These are phyloP conservation scores for Mus caroli DNA, from an alignment of 2,797 vertebrate genomes.

Conservation along the genomic window DNA sequence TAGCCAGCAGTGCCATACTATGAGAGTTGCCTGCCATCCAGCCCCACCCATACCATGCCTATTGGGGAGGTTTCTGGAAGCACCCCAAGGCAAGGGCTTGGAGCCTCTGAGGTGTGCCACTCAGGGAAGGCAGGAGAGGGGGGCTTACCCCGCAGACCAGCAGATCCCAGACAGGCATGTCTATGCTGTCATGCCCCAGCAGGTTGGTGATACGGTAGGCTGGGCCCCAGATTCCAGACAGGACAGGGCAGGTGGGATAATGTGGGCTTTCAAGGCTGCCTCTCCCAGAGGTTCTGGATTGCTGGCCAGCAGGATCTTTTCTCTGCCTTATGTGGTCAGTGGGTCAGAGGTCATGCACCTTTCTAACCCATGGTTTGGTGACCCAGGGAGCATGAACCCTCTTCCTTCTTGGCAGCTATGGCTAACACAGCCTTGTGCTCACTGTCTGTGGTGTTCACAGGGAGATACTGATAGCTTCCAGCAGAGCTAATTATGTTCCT, in stretches of 20 bases:
- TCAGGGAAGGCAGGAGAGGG: background rate
- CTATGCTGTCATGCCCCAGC: background rate
- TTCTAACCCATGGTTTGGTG: background rate
- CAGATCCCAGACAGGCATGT: background rate
- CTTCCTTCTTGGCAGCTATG: background rate
- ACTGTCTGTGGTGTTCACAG: background rate
- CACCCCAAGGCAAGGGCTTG: background rate
- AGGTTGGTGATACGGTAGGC: background rate
- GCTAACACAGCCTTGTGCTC: background rate
- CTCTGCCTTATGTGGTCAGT: background rate
- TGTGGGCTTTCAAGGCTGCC: background rate
- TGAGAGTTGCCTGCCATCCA: background rate
- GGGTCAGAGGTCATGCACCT: background rate
- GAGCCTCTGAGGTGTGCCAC: background rate
- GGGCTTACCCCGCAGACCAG: background rate
- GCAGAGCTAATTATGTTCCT: background rate
- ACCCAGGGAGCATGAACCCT: background rate
- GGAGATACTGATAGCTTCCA: background rate
- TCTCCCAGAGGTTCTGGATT: background rate
- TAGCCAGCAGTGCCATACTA: fast-evolving
- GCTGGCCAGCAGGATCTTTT: background rate
- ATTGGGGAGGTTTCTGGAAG: background rate
- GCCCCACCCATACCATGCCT: background rate
- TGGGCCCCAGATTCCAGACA: background rate
- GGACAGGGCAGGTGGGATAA: background rate